Base-by-base conservation (phyloP, 2,888 invertebrate genomes). In the Aricia artaxerxes region DNA sequence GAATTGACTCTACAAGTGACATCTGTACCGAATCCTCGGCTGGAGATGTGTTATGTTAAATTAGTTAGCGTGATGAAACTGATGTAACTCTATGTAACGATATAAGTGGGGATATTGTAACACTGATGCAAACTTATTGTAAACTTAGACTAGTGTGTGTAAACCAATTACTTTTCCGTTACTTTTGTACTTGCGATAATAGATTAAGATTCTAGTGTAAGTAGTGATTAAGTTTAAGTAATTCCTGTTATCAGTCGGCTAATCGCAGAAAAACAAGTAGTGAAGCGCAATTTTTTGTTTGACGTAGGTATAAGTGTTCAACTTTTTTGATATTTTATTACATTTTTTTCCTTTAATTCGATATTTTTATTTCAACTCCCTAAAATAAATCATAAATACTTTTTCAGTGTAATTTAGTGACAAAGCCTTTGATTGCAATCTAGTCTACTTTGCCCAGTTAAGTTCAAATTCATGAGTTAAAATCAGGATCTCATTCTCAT, bases 191-290 rank as follows among this genome's bases (percentile, higher is more conserved):
- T 78, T 78, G 83, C 83, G 83, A 83, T 82, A 82, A 82, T 83
- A 82, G 81, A 78, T 82, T 83, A 81, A 81, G 81, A 82, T 81
- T 82, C 82, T 82, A 69, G 35, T 35, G 57, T 38, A 73, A 78
- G 78, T 72, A 64, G 76, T 44, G 44, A 44, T 44, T 49, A 85
- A 86, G 85, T 86, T 83, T 79, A 77, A 38, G n/a, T 79, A 31
- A 78, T 76, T 80, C 80, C 80, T 85, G 86, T 83, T 78, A 83
- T 83, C 84, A 86, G 87, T 88, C 76, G 53, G 76, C 76, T 76
- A 76, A 53, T 53, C 49, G 76, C 87, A 86, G 88, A 86, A 85
- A 85, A 85, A 85, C 84, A 83, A 85, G 83, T 84, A 83, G 83
- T 84, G 82, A 84, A 82, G 85, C 84, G 84, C 84, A 87, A 85